Evolutionary conservation across 2,113 vertebrate genomes (phyloP), one percentile per base, ranked within the genome.

Genomic region (Crypturellus undulatus): DNA sequence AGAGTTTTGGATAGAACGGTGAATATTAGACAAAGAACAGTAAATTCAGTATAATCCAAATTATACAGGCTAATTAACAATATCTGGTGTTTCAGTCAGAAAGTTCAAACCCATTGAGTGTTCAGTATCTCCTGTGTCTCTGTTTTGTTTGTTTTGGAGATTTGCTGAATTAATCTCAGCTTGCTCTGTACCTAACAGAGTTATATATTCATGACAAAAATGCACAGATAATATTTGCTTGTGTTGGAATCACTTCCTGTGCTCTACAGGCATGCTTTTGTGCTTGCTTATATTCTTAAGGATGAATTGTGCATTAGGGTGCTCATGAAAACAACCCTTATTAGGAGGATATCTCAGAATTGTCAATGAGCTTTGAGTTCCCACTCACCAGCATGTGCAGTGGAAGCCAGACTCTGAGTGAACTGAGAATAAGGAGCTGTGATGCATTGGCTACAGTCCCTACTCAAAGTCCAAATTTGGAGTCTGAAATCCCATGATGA

Each of bases 71-170:
- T 95, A 90, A 78, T 90, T 63, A 94, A 47, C 42, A 71, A 32
- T 59, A 83, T 63, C 12, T 0, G 0, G 14, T 42, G 18, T 54
- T 95, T 91, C 59, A 73, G n/a, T 36, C 38, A 83, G 45, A 82
- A 85, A 51, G 22, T 3, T 1, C 12, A 64, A 15, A 82, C 6
- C 5, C 3, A 1, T 6, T 63, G 40, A 92, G 58, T 30, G 11
- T 22, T 30, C 10, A 22, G n/a, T 38, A 68, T 58, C 6, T 56
- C 60, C 3, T 3, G 24, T 63, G 17, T 47, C 47, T 91, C 32
- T 60, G 4, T 75, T 45, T 45, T 84, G 59, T 94, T 94, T 91
- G 69, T 25, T 34, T 92, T 91, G 84, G 82, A 79, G 93, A 91
- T 80, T 93, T 64, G 64, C 10, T 71, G 43, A 80, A 91, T 88